These are phyloP conservation scores for human DNA, from an alignment of 2,113 vertebrate genomes.

Conservation along the genomic window GRCh38 chr18:65744001-65744500, in stretches of 20 bases:
- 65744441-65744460: background rate
- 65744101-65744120: background rate
- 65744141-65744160: background rate
- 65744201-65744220: background rate
- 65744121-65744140: background rate
- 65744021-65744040: constrained; percentile 34
- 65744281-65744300: background rate
- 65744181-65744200: background rate
- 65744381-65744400: background rate
- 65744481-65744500: background rate
- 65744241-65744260: background rate
- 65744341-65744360: background rate
- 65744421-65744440: background rate
- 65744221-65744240: background rate
- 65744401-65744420: background rate
- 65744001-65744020: constrained; percentile 49
- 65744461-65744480: background rate
- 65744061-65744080: constrained; percentile 47
- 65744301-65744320: background rate
- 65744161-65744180: background rate
- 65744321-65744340: background rate
- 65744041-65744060: background rate
- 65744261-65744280: background rate
- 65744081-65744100: constrained; percentile 38
- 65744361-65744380: background rate